These are phyloP conservation scores for Chelonoidis abingdonii DNA, from an alignment of 2,113 vertebrate species.

Conservation along the genomic window DNA sequence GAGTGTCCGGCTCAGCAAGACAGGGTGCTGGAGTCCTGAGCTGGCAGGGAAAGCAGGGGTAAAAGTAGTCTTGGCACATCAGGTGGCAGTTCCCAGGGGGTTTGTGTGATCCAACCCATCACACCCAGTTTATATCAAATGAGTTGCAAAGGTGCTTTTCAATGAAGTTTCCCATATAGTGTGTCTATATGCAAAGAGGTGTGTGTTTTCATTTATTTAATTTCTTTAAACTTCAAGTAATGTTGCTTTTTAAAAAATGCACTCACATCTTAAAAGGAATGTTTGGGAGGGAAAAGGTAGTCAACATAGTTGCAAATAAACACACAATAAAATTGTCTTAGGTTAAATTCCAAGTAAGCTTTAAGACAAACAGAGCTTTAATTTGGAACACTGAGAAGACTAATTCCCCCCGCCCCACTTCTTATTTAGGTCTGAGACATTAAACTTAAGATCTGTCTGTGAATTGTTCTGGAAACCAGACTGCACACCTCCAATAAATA, in stretches of 20 bases:
- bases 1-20: no score
- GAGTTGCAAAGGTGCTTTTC: constrained; percentile 51
- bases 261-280: constrained; percentile 15
- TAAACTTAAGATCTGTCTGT: neutral
- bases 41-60: no score
- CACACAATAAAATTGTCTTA: constrained; percentile 4
- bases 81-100: no score
- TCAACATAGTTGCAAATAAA: constrained; percentile 14
- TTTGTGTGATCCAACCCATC: no score
- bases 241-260: constrained; percentile 42
- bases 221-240: constrained; percentile 66
- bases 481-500: neutral
- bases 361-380: constrained; percentile 38
- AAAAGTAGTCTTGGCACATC: no score
- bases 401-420: neutral
- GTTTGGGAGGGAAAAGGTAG: constrained; percentile 2
- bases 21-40: no score
- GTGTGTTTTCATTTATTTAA: constrained; percentile 58
- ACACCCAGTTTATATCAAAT: constrained; percentile 31
- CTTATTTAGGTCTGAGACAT: constrained; percentile 29
- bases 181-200: constrained; percentile 68
- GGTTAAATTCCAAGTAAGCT: neutral
- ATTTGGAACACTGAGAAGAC: neutral
- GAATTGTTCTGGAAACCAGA: constrained; percentile 16
- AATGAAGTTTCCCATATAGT: constrained; percentile 47